These are phyloP conservation scores for Prietella phreatophila DNA, from an alignment of 2,113 vertebrate genomes.

Conservation along the genomic window DNA sequence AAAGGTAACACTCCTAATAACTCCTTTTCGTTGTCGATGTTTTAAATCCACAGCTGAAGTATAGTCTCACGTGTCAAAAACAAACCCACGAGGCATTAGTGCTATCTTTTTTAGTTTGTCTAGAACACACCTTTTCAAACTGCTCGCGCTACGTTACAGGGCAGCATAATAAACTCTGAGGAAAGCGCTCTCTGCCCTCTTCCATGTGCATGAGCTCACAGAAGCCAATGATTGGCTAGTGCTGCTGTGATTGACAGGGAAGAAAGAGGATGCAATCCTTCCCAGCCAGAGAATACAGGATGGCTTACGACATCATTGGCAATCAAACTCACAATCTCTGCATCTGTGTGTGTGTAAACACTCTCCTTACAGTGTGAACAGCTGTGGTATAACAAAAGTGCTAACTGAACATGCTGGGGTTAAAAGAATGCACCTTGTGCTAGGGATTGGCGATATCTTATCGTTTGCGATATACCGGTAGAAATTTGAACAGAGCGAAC, in stretches of 20 bases:
- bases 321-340: background rate
- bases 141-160: background rate
- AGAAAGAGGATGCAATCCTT: background rate
- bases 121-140: background rate
- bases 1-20: too few species aligned
- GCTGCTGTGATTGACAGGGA: background rate
- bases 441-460: too few species aligned
- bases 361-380: background rate
- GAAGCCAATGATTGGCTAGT: background rate
- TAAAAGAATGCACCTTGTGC: background rate
- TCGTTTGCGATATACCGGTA: background rate
- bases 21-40: too few species aligned
- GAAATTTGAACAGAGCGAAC: too few species aligned
- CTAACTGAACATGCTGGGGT: background rate
- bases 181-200: background rate
- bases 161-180: background rate
- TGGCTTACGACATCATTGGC: background rate
- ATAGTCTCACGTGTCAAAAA: too few species aligned
- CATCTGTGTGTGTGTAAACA: background rate
- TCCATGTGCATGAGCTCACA: background rate
- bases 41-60: too few species aligned
- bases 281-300: background rate
- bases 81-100: too few species aligned
- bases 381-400: background rate
- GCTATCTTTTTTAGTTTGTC: too few species aligned